Evolutionary conservation across 2,888 invertebrate species (phyloP), one percentile per base, ranked within the genome.

Genomic region (Galerucella pusilla): DNA sequence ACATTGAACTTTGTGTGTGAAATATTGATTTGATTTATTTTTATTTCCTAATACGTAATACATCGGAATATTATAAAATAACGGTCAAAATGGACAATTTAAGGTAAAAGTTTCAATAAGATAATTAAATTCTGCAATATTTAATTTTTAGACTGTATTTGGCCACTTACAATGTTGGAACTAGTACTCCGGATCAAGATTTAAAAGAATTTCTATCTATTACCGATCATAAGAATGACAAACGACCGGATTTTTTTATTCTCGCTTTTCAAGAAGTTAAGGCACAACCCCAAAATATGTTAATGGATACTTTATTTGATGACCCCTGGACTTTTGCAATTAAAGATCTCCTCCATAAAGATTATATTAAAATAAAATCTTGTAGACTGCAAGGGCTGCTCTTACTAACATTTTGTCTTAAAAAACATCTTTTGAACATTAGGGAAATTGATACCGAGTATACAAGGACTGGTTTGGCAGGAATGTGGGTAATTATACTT

Each of bases 141-240:
- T 52, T 61, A 11, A 45, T 72, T 74, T 54, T 71, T 52, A 95
- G 94, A 85, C 89, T 96, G 79, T 95, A 95, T 87, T 91, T 96
- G 82, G 92, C 94, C 63, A 97, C 97, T 60, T 97, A 96, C 93
- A 97, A 97, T 90, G 97, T 97, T 70, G 96, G 95, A 54, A 94
- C 95, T 0, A 93, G 91, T 83, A 94, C 94, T 45, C 92, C 92
- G 49, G 93, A 94, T 86, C 88, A 93, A 28, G 90, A 92, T 80
- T 88, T 97, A 45, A 90, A 91, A 80, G 91, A 92, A 60, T 88
- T 96, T 65, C 88, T 96, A 70, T 91, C 91, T 75, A 74, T 81
- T 60, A 72, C 77, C 2, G 89, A 89, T 71, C 90, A 90, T 75
- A 91, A 91, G 80, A 90, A 91, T 80, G 90, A 92, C 70, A 91